phyloP scores from a whole-genome alignment of 2,113 vertebrate genomes.

The Ammospiza caudacuta region DNA sequence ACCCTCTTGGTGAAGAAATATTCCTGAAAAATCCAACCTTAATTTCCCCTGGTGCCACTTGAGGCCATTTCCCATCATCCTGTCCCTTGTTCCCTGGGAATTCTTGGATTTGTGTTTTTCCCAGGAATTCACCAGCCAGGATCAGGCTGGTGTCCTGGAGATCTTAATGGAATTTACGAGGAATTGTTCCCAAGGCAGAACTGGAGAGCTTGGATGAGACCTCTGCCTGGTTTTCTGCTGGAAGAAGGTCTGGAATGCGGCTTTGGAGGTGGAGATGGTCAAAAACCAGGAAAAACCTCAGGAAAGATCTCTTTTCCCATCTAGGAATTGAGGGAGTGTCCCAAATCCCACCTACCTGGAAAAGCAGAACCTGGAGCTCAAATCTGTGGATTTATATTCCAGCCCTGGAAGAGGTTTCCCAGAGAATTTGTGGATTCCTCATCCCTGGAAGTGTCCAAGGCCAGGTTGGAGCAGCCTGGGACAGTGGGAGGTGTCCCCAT shows the following conservation, averaged over 20 bases:
- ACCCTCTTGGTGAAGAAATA: too few relatives aligned
- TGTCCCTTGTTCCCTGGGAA: neutral
- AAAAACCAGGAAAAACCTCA: neutral
- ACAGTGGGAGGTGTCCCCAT: neutral
- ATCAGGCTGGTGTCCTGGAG: neutral
- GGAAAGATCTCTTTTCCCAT: neutral
- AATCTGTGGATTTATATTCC: neutral
- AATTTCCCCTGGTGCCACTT: neutral
- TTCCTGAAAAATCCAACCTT: neutral
- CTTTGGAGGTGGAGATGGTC: neutral
- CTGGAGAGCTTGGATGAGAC: neutral
- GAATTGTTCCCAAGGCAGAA: neutral
- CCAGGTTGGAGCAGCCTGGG: neutral
- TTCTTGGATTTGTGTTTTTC: neutral
- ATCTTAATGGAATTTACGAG: neutral
- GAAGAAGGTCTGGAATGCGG: neutral
- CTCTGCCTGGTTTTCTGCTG: neutral
- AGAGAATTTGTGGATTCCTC: neutral
- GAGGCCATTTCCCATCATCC: neutral
- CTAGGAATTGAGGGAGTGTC: neutral
- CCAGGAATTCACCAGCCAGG: neutral
- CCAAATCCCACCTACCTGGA: neutral
- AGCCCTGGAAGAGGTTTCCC: neutral
- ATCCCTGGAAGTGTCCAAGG: neutral
- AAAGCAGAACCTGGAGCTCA: neutral